Base-by-base conservation (phyloP, 2,888 invertebrate genomes). In the Epinotia brunnichana region DNA sequence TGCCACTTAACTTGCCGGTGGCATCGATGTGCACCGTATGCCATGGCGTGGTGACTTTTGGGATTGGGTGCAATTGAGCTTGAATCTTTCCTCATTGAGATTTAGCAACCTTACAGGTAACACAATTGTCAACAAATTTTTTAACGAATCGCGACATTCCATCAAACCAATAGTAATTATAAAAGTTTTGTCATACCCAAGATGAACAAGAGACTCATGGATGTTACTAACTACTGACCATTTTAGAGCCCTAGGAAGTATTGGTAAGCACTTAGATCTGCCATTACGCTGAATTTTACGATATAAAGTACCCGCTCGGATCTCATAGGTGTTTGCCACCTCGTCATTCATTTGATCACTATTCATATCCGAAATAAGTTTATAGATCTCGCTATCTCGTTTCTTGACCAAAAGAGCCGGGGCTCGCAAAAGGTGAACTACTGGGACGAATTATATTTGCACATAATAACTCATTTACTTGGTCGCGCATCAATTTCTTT, bases 151-250 rank as follows among this genome's bases (percentile, higher is more conserved):
- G 21, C 21, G 21, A 24, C 21, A 24, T 24, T 24, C 21, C 21
- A 24, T 24, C 21, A 24, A 24, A 24, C 21, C 21, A 24, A 24
- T 24, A 24, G 21, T 24, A 24, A 24, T 24, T 24, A 24, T 24
- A 24, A 24, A 24, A 24, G 21, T 24, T 24, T 24, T 24, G 21
- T 24, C 21, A 24, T 24, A 24, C 21, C 21, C 21, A 24, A 24
- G 21, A 24, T 24, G 21, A 24, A 24, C 21, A 2, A 24, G 21
- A 24, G 21, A 24, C 2, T 24, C 75, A 24, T 79, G 78, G 3
- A 75, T 53, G 29, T 74, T 69, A 48, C 75, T 74, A 0, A 79
- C 60, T 9, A 78, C 64, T 0, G 77, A 73, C 79, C 78, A 80
- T 11, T 73, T 56, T 0, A 78, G 68, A 1, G 76, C 39, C 0